Evolutionary conservation across 2,113 vertebrate genomes (phyloP).

Genomic region (Chlorodrepanis virens): DNA sequence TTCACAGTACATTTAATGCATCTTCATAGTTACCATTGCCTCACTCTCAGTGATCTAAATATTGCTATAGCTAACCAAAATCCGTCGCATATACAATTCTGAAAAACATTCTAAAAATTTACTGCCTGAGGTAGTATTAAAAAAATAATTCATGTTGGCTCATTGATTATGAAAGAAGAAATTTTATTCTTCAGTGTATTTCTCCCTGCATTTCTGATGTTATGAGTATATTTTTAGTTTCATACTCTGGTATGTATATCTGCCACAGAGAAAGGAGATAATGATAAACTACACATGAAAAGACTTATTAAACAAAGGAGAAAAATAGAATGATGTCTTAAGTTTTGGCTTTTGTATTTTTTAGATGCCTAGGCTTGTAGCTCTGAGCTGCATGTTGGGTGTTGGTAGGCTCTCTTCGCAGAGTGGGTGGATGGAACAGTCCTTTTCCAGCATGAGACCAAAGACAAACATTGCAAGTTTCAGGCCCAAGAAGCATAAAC

Average conservation of each 20-base stretch:
- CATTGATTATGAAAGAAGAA: not conserved
- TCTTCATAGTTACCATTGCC: not conserved
- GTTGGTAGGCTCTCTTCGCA: not conserved
- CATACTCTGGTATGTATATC: not conserved
- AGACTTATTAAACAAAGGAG: not conserved
- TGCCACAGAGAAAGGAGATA: not conserved
- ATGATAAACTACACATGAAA: not conserved
- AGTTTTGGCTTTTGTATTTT: not conserved
- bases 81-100: accelerated
- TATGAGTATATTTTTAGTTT: not conserved
- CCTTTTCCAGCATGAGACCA: not conserved
- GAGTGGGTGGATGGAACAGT: not conserved
- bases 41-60: not conserved
- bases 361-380: not conserved
- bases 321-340: not conserved
- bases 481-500: not conserved
- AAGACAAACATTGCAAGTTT: not conserved
- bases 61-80: not conserved
- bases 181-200: not conserved
- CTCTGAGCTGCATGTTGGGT: not conserved
- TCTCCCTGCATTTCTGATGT: not conserved
- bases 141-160: not conserved
- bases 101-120: not conserved
- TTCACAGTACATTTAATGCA: accelerated
- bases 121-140: not conserved